Conservation (phyloP, 2,888 invertebrate species). For the Idaea aversata region DNA sequence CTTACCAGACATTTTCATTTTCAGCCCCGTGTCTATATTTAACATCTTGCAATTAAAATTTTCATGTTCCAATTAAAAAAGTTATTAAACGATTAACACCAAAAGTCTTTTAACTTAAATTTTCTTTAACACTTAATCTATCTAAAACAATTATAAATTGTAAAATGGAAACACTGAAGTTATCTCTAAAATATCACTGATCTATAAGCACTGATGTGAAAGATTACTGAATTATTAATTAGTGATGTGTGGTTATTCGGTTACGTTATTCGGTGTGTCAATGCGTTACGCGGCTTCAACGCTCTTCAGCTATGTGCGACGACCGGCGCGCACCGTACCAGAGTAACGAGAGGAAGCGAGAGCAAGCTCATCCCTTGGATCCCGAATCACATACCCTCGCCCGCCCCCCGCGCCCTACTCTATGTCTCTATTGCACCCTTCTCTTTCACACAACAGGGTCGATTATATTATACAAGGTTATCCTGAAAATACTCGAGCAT, state of each 20-base stretch:
- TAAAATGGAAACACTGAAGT: not conserved
- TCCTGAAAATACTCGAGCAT: constrained; percentile 54
- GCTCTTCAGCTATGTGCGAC: constrained; percentile 56
- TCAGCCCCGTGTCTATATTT: constrained; percentile 52
- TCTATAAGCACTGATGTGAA: not conserved
- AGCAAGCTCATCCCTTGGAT: constrained; percentile 80
- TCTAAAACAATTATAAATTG: not conserved
- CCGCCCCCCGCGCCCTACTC: constrained; percentile 66
- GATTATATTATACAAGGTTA: constrained; percentile 54
- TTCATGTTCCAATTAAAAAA: not conserved
- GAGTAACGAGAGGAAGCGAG: constrained; percentile 79
- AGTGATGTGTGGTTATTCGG: not conserved
- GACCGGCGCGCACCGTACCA: constrained; percentile 71
- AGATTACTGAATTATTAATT: not conserved
- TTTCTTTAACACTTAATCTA: not conserved
- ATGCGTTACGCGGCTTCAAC: constrained; percentile 46
- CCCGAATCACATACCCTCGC: constrained; percentile 77
- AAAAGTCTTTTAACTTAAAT: not conserved
- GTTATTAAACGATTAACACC: not conserved
- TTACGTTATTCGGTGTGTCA: constrained; percentile 21
- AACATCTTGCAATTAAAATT: constrained; percentile 31
- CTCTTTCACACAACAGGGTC: constrained; percentile 67
- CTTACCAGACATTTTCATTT: constrained; percentile 77
- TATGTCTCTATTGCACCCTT: constrained; percentile 72
- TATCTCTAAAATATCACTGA: not conserved